Conservation (phyloP, 2,113 vertebrate species). For the Sarotherodon lohbergeri region DNA sequence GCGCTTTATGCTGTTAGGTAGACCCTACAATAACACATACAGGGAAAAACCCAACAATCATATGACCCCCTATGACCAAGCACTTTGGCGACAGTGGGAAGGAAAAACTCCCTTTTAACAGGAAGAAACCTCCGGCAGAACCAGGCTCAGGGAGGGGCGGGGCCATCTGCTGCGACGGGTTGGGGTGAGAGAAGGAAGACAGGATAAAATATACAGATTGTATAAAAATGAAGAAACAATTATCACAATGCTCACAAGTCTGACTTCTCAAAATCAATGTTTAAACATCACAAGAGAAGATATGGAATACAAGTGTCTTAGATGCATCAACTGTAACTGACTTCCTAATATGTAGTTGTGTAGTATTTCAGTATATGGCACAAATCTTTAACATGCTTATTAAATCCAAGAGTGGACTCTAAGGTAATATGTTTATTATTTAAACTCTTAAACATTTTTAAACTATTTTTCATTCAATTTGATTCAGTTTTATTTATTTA, state of each 20-base stretch:
- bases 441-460: neutral
- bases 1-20: neutral
- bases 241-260: neutral
- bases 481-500: neutral
- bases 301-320: neutral
- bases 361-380: neutral
- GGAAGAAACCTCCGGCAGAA: no score
- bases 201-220: neutral
- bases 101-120: no score
- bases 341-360: neutral
- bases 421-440: neutral
- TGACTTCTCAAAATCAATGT: neutral
- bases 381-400: neutral
- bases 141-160: no score
- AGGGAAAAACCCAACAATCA: neutral
- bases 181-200: no score
- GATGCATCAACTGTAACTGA: neutral
- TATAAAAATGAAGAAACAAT: neutral
- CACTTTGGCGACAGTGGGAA: no score
- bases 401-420: neutral
- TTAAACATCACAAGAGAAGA: neutral
- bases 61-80: no score
- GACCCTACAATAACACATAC: neutral
- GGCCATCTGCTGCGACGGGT: no score
- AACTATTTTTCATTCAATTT: neutral